Evolutionary conservation across 2,888 invertebrate genomes (phyloP), one percentile per base, ranked within the genome.

Genomic region (Drosophila meridionalis): DNA sequence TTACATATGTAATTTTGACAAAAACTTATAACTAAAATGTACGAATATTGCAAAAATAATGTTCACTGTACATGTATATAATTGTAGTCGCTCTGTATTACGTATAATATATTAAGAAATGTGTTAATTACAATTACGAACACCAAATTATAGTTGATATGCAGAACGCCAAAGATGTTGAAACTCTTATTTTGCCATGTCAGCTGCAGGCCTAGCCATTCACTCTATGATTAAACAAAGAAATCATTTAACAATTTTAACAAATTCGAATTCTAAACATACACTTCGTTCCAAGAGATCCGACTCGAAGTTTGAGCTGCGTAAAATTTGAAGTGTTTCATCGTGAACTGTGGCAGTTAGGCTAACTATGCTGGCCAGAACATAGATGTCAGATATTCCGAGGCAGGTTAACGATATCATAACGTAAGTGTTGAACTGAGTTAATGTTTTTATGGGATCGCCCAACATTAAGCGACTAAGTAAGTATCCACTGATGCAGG

Each of bases 281-380:
- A 80, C 81, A 45, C 43, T 64, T 42, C 66, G 61, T 2, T 74
- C 74, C 20, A 69, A 38, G 6, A 40, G 20, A 40, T n/a, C 7
- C 1, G 7, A 32, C 3, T 45, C 53, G 7, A 7, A n/a, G 4
- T n/a, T 32, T 8, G 67, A 36, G 3, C 59, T 36, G 0, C 64
- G 48, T 11, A 80, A 12, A 6, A 72, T 53, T 2, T 32, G 4
- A 7, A 32, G n/a, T 12, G 38, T 69, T 8, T 12, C 38, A 11
- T 59, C 20, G 11, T 58, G n/a, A 4, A 59, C 12, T 12, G 20
- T 38, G 14, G 9, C 9, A n/a, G 9, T n/a, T 4, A 3, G 26
- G 9, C 64, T 12, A 12, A 45, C 59, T 0, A 72, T n/a, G 32
- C 9, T 26, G 9, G 14, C 55, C 26, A 64, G 9, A 1, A 8